A percentile compares a stretch with the other conserved stretches of the same genome.
Conservation (phyloP, 2,888 invertebrate species). For the Nezara viridula region DNA sequence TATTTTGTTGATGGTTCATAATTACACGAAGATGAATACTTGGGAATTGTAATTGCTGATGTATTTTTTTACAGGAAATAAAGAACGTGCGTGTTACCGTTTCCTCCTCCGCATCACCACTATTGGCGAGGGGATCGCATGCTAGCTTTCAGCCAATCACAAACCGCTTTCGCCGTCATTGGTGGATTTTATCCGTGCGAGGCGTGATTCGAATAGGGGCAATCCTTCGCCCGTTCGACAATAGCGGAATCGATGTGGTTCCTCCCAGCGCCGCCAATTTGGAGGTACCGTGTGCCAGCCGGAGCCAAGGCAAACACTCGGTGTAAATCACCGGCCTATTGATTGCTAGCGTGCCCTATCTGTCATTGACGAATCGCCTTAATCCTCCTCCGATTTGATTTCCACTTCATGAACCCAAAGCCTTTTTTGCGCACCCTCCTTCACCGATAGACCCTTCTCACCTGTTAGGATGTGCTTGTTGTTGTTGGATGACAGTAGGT, state of each 20-base stretch:
- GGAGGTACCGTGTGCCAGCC: slow-evolving; percentile 34
- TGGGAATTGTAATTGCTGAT: neutral
- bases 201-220: neutral
- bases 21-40: neutral
- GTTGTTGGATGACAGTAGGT: neutral
- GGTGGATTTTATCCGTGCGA: slow-evolving; percentile 16
- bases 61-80: neutral
- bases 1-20: too few species aligned
- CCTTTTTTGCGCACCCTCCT: neutral
- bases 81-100: neutral
- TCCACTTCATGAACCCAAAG: neutral
- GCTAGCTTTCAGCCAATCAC: slow-evolving; percentile 5
- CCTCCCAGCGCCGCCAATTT: slow-evolving; percentile 2
- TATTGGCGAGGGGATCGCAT: neutral
- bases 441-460: neutral
- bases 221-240: slow-evolving; percentile 45
- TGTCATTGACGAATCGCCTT: neutral
- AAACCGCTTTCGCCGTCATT: slow-evolving; percentile 3
- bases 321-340: slow-evolving; percentile 48
- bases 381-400: slow-evolving; percentile 13
- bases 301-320: slow-evolving; percentile 49
- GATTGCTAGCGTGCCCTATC: slow-evolving; percentile 30
- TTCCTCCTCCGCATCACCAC: neutral
- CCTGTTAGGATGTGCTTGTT: neutral
- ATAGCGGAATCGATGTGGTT: slow-evolving; percentile 45